Evolutionary conservation across 2,888 invertebrate species (phyloP), one percentile per base, ranked within the genome.

Genomic region (Platycheirus albimanus): DNA sequence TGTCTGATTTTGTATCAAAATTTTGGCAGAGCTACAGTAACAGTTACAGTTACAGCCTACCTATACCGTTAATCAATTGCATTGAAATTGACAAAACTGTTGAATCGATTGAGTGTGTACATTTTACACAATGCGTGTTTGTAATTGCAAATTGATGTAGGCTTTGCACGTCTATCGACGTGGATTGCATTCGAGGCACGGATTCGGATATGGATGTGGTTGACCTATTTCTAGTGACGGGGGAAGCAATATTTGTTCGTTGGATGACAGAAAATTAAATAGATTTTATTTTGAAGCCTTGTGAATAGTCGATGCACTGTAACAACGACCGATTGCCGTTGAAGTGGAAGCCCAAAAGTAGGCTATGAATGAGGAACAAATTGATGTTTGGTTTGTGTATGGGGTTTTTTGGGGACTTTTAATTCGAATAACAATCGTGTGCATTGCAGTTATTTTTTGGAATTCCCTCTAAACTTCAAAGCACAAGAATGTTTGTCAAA

Each of bases 61-160:
- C 28, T 17, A 24, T 51, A 28, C 11, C 15, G 7, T 64, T 70
- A 80, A 70, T 75, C 64, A 64, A 75, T 75, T 70, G 19, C 33
- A 66, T 51, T 64, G 63, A 36, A 69, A 66, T 79, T 67, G 61
- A 54, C 78, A 67, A 79, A 72, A 72, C 63, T 80, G 74, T 74
- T 69, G 69, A 74, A 43, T 69, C 67, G 41, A 58, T 77, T 20
- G 49, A 49, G 38, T 64, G 52, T 70, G 43, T 75, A 43, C 38
- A n/a, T n/a, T n/a, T 58, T 58, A 41, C 38, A 36, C 58, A 56
- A 38, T 58, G 43, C 51, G 51, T 75, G 70, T 52, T 81, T 76
- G 63, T 76, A 71, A 81, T 76, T 81, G 76, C 45, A 75, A 71
- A 76, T 76, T 81, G 70, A 81, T 70, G 70, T 54, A 54, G 3